Conservation (phyloP, 2,113 vertebrate genomes). For the Eulacestoma nigropectus region DNA sequence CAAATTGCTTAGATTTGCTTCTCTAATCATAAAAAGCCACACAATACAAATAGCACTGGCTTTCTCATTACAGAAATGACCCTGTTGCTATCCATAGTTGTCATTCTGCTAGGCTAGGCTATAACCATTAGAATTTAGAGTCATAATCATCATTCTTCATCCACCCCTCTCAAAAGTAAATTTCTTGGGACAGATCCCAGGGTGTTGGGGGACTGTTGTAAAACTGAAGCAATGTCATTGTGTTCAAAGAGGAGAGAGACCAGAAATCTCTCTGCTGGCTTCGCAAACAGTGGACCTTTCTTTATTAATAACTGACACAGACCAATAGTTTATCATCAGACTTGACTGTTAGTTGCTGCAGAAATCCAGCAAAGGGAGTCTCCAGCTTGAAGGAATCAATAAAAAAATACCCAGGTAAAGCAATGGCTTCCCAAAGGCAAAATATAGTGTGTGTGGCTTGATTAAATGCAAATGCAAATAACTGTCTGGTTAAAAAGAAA, state of each 20-base stretch:
- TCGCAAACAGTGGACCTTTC: neutral
- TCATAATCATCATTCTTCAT: neutral
- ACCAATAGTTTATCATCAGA: neutral
- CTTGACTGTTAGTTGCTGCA: neutral
- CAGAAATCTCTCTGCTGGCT: neutral
- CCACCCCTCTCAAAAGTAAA: neutral
- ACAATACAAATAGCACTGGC: neutral
- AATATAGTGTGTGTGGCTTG: neutral
- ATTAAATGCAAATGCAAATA: neutral
- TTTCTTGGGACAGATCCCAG: neutral
- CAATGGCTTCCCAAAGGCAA: neutral
- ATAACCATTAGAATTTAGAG: neutral
- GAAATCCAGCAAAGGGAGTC: neutral
- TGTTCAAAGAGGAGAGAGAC: neutral
- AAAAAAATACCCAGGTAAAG: neutral
- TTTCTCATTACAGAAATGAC: constrained; percentile 44
- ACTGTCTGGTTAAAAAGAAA: neutral
- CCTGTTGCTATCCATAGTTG: neutral
- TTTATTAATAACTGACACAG: neutral
- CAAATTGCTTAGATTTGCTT: constrained; percentile 40
- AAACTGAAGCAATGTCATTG: neutral
- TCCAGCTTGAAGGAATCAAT: neutral
- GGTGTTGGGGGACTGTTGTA: neutral
- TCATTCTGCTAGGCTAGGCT: constrained; percentile 14
- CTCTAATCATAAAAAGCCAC: constrained; percentile 4